A percentile compares a stretch with the other conserved stretches of the same genome.
Evolutionary conservation across 2,113 vertebrate species (phyloP).

Genomic region (Ploceus nigricollis): DNA sequence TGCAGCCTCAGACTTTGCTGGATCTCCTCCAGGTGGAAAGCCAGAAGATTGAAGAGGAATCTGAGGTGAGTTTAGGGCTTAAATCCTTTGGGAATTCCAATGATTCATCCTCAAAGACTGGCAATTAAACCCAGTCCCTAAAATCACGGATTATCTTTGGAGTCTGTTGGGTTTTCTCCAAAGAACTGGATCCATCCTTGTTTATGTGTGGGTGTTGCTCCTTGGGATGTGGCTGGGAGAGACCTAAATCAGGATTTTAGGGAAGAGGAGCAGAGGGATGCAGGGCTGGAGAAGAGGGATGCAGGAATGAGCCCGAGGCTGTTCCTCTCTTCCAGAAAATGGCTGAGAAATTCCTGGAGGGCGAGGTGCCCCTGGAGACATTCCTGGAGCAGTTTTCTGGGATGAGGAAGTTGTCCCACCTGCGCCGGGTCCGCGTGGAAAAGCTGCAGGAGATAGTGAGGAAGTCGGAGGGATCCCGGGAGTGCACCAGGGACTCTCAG

Average conservation of each 20-base stretch:
- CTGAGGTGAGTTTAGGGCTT: constrained; percentile 78
- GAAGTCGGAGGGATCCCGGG: constrained; percentile 8
- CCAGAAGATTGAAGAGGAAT: constrained; percentile 86
- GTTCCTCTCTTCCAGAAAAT: constrained; percentile 72
- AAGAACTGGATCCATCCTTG: too few relatives aligned
- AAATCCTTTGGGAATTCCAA: background rate
- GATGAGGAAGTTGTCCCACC: constrained; percentile 83
- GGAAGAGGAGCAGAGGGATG: background rate
- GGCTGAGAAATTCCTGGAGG: constrained; percentile 89
- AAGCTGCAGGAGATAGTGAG: constrained; percentile 89
- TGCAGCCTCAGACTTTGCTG: constrained; percentile 81
- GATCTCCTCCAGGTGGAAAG: constrained; percentile 88
- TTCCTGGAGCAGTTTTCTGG: constrained; percentile 85
- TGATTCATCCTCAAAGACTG: background rate
- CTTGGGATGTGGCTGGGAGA: background rate
- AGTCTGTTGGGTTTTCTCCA: background rate
- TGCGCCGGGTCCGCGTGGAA: constrained; percentile 85
- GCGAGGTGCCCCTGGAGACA: constrained; percentile 80
- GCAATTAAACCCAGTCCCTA: background rate
- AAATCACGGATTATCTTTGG: background rate
- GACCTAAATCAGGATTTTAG: fast-evolving
- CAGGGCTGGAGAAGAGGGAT: background rate
- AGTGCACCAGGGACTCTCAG: background rate
- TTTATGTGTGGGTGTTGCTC: background rate
- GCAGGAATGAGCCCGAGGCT: fast-evolving